Evolutionary conservation across 1,140 invertebrate genomes (phyloP).

Genomic region (Pentalonia nigronervosa): DNA sequence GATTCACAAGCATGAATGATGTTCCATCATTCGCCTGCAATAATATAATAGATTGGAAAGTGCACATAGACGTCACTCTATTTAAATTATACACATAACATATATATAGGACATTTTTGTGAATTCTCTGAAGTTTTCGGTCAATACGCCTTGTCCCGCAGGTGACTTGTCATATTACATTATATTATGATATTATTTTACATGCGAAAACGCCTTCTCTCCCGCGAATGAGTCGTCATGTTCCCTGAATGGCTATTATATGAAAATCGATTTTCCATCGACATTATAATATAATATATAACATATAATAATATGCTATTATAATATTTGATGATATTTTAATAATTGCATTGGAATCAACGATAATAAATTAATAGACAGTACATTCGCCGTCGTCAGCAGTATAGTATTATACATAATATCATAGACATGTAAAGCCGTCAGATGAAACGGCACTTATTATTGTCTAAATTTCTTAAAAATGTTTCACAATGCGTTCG

Average conservation of each 20-base stretch:
- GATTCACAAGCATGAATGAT: not conserved
- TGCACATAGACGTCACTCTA: not conserved
- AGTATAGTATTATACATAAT: not conserved
- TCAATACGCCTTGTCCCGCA: not conserved
- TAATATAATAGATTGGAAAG: slow-evolving; percentile 3
- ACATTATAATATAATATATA: not conserved
- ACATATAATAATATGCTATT: not conserved
- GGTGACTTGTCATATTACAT: not conserved
- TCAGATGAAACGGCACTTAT: not conserved
- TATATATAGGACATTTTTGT: not conserved
- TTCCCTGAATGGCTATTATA: not conserved
- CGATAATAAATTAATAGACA: not conserved
- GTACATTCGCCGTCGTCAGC: too few species aligned
- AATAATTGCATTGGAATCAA: not conserved
- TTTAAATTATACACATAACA: not conserved
- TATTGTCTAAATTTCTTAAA: not conserved
- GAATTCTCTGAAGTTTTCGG: not conserved
- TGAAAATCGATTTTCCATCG: not conserved
- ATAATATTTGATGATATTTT: slow-evolving; percentile 8
- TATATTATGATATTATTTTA: not conserved
- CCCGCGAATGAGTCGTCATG: not conserved
- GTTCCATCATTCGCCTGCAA: not conserved
- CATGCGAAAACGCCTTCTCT: not conserved
- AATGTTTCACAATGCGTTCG: not conserved
- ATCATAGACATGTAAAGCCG: not conserved